Conservation (phyloP, 2,113 vertebrate species). For the Tachycineta bicolor region DNA sequence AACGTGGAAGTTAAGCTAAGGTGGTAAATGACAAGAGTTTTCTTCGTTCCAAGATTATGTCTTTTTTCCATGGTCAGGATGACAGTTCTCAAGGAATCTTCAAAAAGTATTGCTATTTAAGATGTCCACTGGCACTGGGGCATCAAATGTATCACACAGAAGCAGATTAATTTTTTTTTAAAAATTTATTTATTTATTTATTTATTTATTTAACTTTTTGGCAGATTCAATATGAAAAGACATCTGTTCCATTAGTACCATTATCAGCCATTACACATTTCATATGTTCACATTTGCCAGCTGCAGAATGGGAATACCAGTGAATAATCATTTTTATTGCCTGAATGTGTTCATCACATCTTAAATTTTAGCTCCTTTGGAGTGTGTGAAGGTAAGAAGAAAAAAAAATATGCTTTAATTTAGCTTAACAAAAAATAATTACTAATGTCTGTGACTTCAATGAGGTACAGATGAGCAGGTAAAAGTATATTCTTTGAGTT, state of each 20-base stretch:
- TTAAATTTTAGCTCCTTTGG: not conserved
- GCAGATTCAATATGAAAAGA: not conserved
- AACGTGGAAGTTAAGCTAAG: not conserved
- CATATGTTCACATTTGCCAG: not conserved
- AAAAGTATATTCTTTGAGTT: not conserved
- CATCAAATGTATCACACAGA: not conserved
- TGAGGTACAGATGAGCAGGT: not conserved
- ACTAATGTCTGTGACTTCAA: not conserved
- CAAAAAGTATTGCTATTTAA: not conserved
- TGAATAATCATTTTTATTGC: not conserved
- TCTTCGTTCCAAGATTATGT: not conserved
- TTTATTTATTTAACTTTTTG: not conserved
- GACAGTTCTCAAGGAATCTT: not conserved
- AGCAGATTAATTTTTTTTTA: not conserved
- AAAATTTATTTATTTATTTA: not conserved
- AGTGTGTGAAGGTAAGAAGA: not conserved
- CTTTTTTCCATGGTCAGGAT: not conserved
- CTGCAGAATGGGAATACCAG: not conserved
- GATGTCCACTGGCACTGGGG: not conserved
- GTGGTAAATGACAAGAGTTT: not conserved
- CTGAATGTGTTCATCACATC: not conserved
- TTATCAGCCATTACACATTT: constrained; percentile 30
- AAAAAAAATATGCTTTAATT: not conserved
- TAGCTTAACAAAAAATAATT: not conserved
- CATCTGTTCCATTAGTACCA: not conserved